Percentiles rank a stretch among this genome's conserved stretches.
phyloP scores from a whole-genome alignment of 2,113 vertebrate species.

The Poicephalus gulielmi region DNA sequence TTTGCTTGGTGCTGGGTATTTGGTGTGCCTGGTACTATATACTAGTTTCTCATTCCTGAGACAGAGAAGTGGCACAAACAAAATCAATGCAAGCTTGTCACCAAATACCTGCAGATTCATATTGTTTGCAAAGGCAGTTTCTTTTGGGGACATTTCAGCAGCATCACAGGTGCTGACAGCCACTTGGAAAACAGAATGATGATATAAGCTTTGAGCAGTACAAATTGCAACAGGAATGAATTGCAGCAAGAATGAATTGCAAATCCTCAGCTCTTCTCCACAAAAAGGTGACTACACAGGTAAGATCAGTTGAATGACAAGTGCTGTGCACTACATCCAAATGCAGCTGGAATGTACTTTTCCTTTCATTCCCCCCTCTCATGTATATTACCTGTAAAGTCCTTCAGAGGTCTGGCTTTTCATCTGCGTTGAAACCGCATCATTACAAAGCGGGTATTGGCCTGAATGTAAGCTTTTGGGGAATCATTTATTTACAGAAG shows the following conservation, averaged over 20 bases:
- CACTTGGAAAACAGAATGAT: neutral
- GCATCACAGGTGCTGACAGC: neutral
- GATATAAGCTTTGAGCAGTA: neutral
- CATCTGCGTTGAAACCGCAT: neutral
- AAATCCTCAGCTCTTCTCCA: slow-evolving; percentile 1
- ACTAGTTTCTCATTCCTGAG: neutral
- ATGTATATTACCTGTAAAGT: neutral
- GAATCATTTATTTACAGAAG: neutral
- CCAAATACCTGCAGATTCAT: neutral
- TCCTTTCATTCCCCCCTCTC: neutral
- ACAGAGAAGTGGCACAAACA: neutral
- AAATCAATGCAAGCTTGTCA: slow-evolving; percentile 26
- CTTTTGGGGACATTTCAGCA: neutral
- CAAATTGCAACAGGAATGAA: slow-evolving; percentile 3
- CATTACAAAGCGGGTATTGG: neutral
- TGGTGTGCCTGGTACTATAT: neutral
- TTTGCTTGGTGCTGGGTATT: neutral
- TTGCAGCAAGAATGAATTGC: slow-evolving; percentile 33
- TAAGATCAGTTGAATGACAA: neutral
- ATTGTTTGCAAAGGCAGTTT: neutral
- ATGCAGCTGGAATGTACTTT: neutral
- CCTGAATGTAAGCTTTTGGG: neutral
- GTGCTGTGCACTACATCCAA: neutral
- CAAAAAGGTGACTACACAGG: neutral
- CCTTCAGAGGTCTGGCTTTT: neutral